These are phyloP conservation scores for Tupaia tana DNA, from an alignment of 2,113 vertebrate genomes.

Conservation along the genomic window DNA sequence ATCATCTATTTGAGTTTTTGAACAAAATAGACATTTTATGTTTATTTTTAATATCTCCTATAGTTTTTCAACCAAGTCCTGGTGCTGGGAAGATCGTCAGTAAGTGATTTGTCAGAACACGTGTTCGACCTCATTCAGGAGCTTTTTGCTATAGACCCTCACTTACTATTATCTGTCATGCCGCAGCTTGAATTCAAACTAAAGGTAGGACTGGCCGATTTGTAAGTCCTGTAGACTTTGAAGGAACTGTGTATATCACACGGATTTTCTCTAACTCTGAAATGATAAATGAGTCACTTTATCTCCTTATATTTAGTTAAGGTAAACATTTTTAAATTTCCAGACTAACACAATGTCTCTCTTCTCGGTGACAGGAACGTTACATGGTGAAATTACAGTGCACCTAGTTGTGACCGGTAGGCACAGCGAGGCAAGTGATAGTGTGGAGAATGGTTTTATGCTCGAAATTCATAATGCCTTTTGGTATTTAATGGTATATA, in stretches of 20 bases:
- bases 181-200: conserved; percentile 99
- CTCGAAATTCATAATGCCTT: not conserved
- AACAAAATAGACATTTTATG: conserved; percentile 20
- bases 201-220: conserved; percentile 88
- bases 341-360: not conserved
- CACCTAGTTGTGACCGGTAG: not conserved
- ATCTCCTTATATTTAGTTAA: conserved; percentile 6
- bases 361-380: not conserved
- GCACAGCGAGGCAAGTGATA: not conserved
- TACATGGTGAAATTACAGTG: not conserved
- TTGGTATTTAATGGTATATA: not conserved
- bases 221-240: conserved; percentile 42
- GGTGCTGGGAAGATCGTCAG: conserved; percentile 98
- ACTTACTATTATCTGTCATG: conserved; percentile 98
- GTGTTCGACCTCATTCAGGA: conserved; percentile 99
- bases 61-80: conserved; percentile 99
- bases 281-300: conserved; percentile 25
- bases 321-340: not conserved
- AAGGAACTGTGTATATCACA: not conserved
- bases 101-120: conserved; percentile 98
- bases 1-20: not conserved
- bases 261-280: conserved; percentile 29
- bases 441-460: not conserved
- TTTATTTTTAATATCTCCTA: conserved; percentile 67
- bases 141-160: conserved; percentile 97